Evolutionary conservation across 2,113 vertebrate genomes (phyloP).

Genomic region (Agelaius phoeniceus): DNA sequence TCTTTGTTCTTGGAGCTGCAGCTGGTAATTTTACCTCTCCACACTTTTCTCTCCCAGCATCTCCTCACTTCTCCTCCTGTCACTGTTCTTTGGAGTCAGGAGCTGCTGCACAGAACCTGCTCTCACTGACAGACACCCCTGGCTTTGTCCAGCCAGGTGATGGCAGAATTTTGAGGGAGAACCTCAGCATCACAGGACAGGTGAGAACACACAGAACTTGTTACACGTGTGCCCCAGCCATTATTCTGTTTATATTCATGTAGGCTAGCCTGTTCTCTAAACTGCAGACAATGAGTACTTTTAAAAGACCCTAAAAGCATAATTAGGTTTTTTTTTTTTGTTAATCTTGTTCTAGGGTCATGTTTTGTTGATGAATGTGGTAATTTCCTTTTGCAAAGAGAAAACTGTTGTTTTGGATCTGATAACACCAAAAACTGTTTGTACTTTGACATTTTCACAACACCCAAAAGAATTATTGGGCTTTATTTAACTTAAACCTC

Average conservation of each 20-base stretch:
- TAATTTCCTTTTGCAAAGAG: conserved; percentile 33
- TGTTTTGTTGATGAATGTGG: conserved; percentile 1
- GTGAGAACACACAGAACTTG: neutral
- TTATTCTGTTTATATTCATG: neutral
- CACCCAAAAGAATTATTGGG: neutral
- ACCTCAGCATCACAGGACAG: neutral
- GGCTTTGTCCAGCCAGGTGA: neutral
- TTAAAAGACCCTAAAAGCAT: neutral
- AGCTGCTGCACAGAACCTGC: neutral
- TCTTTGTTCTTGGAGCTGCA: neutral
- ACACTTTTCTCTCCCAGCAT: neutral
- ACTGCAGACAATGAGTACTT: neutral
- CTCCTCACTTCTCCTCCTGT: neutral
- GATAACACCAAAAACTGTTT: neutral
- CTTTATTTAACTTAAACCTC: neutral
- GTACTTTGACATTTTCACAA: neutral
- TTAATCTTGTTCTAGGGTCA: neutral
- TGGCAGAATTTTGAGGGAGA: neutral
- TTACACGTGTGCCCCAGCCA: neutral
- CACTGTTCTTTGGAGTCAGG: neutral
- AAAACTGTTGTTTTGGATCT: neutral
- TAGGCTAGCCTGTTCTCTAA: neutral
- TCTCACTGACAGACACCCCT: neutral
- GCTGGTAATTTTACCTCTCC: neutral
- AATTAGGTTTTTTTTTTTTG: neutral